Percentiles rank a stretch among this genome's conserved stretches.
These are phyloP conservation scores for Gasterosteus nipponicus DNA, from an alignment of 2,113 vertebrate species.

Conservation along the genomic window DNA sequence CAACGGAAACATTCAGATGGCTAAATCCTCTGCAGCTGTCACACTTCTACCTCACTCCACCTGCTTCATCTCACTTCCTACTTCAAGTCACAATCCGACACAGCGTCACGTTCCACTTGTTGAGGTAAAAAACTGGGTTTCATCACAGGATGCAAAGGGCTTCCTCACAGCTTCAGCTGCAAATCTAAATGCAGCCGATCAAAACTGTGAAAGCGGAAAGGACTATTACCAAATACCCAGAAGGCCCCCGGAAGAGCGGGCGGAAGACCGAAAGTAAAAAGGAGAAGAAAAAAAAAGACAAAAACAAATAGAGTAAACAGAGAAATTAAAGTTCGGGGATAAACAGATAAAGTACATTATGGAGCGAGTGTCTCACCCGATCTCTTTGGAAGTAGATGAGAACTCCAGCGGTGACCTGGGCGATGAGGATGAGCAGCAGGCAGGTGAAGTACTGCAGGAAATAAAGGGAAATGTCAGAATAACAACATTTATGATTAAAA, in stretches of 20 bases:
- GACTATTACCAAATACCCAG: background rate
- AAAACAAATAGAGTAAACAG: background rate
- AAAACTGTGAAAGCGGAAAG: constrained; percentile 24
- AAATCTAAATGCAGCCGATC: background rate
- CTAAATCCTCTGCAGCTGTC: constrained; percentile 13
- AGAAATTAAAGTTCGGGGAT: background rate
- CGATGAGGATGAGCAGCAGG: constrained; percentile 89
- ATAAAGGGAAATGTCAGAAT: background rate
- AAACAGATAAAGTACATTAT: background rate
- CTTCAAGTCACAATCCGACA: constrained; percentile 14
- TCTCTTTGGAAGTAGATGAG: constrained; percentile 89
- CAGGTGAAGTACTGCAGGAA: constrained; percentile 88
- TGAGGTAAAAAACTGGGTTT: background rate
- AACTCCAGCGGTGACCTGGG: constrained; percentile 88
- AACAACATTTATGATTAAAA: background rate
- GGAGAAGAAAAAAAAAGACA: background rate
- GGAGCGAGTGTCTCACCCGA: constrained; percentile 72
- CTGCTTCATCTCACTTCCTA: constrained; percentile 13
- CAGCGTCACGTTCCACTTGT: constrained; percentile 31
- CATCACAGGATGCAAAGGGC: constrained; percentile 6
- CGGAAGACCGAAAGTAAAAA: background rate
- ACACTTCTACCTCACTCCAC: background rate
- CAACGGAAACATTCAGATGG: background rate
- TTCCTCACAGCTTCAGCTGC: background rate
- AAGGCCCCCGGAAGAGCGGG: too few species aligned